phyloP scores from a whole-genome alignment of 2,113 vertebrate genomes.

The Callopanchax toddi region DNA sequence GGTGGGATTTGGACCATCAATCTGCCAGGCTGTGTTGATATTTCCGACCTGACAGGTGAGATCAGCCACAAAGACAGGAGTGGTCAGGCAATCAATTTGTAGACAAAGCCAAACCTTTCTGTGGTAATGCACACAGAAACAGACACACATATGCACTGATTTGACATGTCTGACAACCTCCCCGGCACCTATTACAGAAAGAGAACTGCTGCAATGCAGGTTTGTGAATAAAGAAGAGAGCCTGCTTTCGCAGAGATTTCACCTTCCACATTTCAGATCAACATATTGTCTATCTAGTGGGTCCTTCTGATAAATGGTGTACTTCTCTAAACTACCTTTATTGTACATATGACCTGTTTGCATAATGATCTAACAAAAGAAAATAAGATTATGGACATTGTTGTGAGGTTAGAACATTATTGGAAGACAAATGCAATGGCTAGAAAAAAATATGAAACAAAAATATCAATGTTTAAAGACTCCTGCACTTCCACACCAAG shows the following conservation, averaged over 20 bases:
- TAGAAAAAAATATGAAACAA: too few relatives aligned
- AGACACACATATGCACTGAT: conserved; percentile 12
- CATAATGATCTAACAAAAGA: conserved; percentile 18
- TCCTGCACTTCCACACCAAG: too few relatives aligned
- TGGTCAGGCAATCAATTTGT: conserved; percentile 36
- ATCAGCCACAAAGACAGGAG: conserved; percentile 11
- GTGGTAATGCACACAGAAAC: conserved; percentile 12
- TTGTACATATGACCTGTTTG: conserved; percentile 20
- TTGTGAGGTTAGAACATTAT: too few relatives aligned
- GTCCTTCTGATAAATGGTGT: conserved; percentile 57
- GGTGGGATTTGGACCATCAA: conserved; percentile 16
- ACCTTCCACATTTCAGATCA: conserved; percentile 61
- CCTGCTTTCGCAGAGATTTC: conserved; percentile 55
- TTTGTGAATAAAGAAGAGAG: conserved; percentile 53
- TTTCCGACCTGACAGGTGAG: conserved; percentile 28
- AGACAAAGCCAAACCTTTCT: conserved; percentile 27
- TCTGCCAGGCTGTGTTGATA: conserved; percentile 23
- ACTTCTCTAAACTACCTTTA: conserved; percentile 21
- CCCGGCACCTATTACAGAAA: conserved; percentile 40
- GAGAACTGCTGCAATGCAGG: conserved; percentile 50
- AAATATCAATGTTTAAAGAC: too few relatives aligned
- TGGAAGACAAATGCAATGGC: too few relatives aligned
- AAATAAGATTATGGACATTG: conserved; percentile 1
- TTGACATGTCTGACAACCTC: conserved; percentile 54
- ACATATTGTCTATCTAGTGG: conserved; percentile 54